Evolutionary conservation across 2,113 vertebrate genomes (phyloP).

Genomic region (Merops nubicus): DNA sequence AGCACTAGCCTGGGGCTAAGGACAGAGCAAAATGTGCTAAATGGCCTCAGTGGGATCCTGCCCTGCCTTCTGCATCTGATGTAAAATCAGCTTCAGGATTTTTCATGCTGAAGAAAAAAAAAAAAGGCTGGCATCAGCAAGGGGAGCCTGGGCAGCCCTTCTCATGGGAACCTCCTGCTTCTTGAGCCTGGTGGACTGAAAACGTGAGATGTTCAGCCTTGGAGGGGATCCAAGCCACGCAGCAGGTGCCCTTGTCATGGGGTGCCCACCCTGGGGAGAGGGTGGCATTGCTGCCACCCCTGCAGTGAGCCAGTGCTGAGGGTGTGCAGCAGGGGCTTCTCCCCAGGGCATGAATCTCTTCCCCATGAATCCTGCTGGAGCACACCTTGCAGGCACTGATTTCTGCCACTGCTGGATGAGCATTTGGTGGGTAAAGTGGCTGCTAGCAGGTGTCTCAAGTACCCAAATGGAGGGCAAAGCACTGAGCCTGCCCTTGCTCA

Average conservation of each 20-base stretch:
- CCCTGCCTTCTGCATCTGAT: neutral
- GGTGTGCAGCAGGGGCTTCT: fast-evolving
- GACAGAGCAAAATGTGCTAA: neutral
- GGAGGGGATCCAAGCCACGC: neutral
- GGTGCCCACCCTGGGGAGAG: neutral
- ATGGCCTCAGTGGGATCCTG: neutral
- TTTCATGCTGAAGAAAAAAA: neutral
- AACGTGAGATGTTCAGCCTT: neutral
- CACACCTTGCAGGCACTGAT: neutral
- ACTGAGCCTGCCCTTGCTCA: neutral
- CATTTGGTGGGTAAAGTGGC: slow-evolving; percentile 7
- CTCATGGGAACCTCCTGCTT: neutral
- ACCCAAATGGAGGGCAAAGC: neutral
- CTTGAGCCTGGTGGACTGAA: neutral
- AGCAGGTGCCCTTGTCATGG: neutral
- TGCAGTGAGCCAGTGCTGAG: neutral
- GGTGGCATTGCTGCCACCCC: neutral
- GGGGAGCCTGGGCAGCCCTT: neutral
- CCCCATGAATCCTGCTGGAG: neutral
- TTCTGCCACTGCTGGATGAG: neutral
- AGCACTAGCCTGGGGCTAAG: neutral
- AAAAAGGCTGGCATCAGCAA: fast-evolving
- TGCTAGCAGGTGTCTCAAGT: slow-evolving; percentile 43
- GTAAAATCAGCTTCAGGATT: neutral
- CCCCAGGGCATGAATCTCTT: neutral